phyloP scores from a whole-genome alignment of 2,113 vertebrate genomes.

The Laticauda colubrina region DNA sequence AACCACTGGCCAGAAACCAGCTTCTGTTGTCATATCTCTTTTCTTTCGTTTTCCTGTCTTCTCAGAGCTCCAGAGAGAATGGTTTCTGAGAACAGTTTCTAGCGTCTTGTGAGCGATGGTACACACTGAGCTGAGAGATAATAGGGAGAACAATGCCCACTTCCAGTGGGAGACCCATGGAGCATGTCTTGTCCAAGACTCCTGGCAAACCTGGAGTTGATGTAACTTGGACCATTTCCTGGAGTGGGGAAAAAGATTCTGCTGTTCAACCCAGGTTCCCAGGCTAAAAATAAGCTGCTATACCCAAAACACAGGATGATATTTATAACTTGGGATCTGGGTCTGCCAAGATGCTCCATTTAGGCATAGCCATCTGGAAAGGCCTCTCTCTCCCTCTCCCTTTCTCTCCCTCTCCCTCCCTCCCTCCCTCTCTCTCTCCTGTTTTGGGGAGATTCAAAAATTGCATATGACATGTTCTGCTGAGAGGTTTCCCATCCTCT shows the following conservation, averaged over 20 bases:
- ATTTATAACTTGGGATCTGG: slow-evolving; percentile 1
- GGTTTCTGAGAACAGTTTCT: not conserved
- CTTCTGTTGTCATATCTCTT: not conserved
- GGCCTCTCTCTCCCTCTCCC: not conserved
- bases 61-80: not conserved
- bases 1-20: not conserved
- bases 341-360: not conserved
- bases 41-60: not conserved
- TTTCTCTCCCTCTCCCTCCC: no score
- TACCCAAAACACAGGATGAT: not conserved
- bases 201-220: not conserved
- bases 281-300: slow-evolving; percentile 2
- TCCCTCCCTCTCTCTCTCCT: not conserved
- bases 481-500: not conserved
- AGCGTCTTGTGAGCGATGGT: not conserved
- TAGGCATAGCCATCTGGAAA: not conserved
- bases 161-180: not conserved
- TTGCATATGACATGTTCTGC: not conserved
- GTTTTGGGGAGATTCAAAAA: not conserved
- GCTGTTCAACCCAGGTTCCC: not conserved
- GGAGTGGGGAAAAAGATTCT: not conserved
- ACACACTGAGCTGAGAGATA: not conserved
- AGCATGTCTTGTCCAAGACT: not conserved
- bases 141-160: not conserved
- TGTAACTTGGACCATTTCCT: not conserved